Evolutionary conservation across 2,888 invertebrate genomes (phyloP).

Genomic region (Phyllotreta striolata): DNA sequence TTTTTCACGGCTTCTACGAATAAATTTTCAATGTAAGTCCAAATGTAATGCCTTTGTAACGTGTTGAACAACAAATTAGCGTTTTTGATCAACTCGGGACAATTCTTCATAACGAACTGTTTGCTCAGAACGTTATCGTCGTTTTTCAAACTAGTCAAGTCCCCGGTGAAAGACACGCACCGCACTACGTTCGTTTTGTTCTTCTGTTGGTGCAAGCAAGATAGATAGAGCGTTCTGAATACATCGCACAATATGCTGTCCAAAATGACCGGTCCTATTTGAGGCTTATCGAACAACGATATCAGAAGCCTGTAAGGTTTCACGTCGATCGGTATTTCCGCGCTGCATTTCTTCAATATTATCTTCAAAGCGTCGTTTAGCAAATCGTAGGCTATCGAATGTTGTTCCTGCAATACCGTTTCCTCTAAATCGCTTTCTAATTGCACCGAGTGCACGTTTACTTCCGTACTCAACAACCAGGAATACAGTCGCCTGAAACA

Average conservation of each 20-base stretch:
- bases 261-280: conserved; percentile 81
- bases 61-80: conserved; percentile 85
- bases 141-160: conserved; percentile 56
- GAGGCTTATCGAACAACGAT: conserved; percentile 85
- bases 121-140: conserved; percentile 53
- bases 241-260: conserved; percentile 82
- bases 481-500: conserved; percentile 75
- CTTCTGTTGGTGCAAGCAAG: conserved; percentile 62
- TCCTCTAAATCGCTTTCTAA: conserved; percentile 42
- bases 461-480: conserved; percentile 82
- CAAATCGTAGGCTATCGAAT: conserved; percentile 66
- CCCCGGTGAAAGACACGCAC: conserved; percentile 60
- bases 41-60: conserved; percentile 85
- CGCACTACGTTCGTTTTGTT: conserved; percentile 53
- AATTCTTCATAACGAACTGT: conserved; percentile 60
- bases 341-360: conserved; percentile 66
- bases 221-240: conserved; percentile 69
- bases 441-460: conserved; percentile 57
- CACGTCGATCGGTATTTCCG: conserved; percentile 66
- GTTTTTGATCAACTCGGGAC: conserved; percentile 79
- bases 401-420: conserved; percentile 42
- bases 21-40: conserved; percentile 78
- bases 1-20: conserved; percentile 63
- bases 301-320: conserved; percentile 81
- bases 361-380: conserved; percentile 71